Evolutionary conservation across 2,888 invertebrate genomes (phyloP).

Genomic region (Polyploca ridens): DNA sequence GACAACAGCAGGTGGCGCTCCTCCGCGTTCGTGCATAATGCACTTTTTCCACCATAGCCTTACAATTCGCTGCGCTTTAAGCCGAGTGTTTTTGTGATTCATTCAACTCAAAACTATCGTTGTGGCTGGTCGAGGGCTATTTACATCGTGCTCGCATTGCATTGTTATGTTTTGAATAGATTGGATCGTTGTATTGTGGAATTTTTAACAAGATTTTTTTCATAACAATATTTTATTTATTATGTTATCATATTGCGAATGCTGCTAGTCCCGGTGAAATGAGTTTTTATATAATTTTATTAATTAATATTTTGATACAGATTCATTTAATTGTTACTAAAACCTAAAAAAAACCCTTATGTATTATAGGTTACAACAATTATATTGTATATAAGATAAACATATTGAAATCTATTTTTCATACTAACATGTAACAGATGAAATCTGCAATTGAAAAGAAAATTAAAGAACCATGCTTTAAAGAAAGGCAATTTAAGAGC

Average conservation of each 20-base stretch:
- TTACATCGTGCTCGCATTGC: not conserved
- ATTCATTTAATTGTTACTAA: no score
- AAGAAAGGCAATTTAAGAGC: constrained; percentile 12
- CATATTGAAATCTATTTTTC: no score
- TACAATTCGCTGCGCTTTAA: constrained; percentile 37
- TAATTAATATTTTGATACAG: no score
- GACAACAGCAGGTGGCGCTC: constrained; percentile 71
- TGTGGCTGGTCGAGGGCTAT: not conserved
- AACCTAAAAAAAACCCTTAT: no score
- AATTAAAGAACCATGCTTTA: not conserved
- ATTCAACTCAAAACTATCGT: constrained; percentile 40
- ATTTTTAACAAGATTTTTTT: no score
- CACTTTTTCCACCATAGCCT: constrained; percentile 63
- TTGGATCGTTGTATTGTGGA: not conserved
- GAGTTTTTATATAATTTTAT: no score
- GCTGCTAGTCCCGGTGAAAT: no score
- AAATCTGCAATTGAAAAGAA: not conserved
- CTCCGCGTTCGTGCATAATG: constrained; percentile 68
- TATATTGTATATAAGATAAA: no score
- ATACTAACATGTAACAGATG: no score
- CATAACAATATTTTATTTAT: constrained; percentile 24
- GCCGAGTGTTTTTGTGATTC: not conserved
- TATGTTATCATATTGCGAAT: no score
- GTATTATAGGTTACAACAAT: no score
- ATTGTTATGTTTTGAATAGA: not conserved